These are phyloP conservation scores for Agrochola circellaris DNA, from an alignment of 2,888 invertebrate species.

Conservation along the genomic window DNA sequence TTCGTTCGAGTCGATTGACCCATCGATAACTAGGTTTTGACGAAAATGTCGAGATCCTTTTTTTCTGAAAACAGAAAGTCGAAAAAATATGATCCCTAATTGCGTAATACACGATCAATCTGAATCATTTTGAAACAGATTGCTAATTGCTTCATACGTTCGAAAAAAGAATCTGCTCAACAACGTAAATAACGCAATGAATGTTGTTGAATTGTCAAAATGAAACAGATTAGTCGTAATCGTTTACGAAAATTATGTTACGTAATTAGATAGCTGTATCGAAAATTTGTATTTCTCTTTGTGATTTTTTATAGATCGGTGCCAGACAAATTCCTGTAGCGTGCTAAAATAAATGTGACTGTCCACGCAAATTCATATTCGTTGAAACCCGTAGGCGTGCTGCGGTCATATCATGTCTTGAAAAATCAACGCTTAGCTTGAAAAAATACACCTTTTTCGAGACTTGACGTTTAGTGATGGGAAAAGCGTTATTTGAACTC, in stretches of 20 bases:
- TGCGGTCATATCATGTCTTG: constrained; percentile 38
- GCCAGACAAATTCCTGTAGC: constrained; percentile 69
- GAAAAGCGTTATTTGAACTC: constrained; percentile 71
- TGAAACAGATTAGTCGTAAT: too few species aligned
- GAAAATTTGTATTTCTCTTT: neutral
- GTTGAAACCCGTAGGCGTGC: constrained; percentile 34
- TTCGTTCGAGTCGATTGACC: too few species aligned
- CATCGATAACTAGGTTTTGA: neutral
- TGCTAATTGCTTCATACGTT: too few species aligned
- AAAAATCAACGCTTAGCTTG: constrained; percentile 24
- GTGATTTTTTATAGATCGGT: constrained; percentile 14
- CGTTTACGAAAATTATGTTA: too few species aligned
- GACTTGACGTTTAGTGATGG: constrained; percentile 50
- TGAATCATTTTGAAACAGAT: too few species aligned
- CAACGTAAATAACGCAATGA: too few species aligned
- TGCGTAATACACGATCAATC: too few species aligned
- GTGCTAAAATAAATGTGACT: constrained; percentile 54
- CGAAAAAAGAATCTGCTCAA: too few species aligned
- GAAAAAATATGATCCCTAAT: too few species aligned
- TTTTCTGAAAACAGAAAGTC: neutral
- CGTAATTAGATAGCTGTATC: neutral
- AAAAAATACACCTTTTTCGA: constrained; percentile 21
- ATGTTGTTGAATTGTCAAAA: too few species aligned
- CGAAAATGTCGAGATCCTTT: neutral
- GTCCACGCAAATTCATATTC: constrained; percentile 43